phyloP scores from a whole-genome alignment of 2,888 invertebrate genomes.

The Eristalis pertinax region DNA sequence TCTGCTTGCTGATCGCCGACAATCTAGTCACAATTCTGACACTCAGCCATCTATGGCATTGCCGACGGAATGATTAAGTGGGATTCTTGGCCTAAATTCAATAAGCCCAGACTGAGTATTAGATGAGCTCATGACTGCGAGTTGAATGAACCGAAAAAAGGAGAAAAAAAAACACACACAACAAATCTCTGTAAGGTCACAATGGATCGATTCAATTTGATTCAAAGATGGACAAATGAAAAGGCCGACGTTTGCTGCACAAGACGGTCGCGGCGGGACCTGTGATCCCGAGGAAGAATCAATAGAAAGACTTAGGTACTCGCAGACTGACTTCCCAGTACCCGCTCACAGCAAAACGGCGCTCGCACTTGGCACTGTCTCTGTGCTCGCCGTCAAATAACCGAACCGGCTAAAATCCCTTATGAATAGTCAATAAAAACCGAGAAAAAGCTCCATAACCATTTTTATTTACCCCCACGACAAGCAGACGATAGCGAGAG shows the following conservation, averaged over 20 bases:
- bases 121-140: neutral
- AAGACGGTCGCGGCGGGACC: neutral
- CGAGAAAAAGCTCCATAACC: constrained; percentile 45
- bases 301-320: neutral
- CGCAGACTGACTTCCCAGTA: neutral
- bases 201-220: too few relatives aligned
- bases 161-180: neutral
- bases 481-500: neutral
- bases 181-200: neutral
- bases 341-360: constrained; percentile 19
- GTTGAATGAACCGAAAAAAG: neutral
- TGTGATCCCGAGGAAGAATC: too few relatives aligned
- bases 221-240: too few relatives aligned
- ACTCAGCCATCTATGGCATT: neutral
- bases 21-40: neutral
- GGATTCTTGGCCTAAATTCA: neutral
- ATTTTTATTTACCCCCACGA: constrained; percentile 62
- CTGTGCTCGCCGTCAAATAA: neutral
- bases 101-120: neutral
- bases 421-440: constrained; percentile 51
- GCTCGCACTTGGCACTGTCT: constrained; percentile 36
- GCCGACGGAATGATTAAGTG: neutral
- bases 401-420: constrained; percentile 48
- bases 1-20: neutral
- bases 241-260: too few relatives aligned